These are phyloP conservation scores for Tinamus major DNA, from an alignment of 2,797 vertebrate species.

Conservation along the genomic window DNA sequence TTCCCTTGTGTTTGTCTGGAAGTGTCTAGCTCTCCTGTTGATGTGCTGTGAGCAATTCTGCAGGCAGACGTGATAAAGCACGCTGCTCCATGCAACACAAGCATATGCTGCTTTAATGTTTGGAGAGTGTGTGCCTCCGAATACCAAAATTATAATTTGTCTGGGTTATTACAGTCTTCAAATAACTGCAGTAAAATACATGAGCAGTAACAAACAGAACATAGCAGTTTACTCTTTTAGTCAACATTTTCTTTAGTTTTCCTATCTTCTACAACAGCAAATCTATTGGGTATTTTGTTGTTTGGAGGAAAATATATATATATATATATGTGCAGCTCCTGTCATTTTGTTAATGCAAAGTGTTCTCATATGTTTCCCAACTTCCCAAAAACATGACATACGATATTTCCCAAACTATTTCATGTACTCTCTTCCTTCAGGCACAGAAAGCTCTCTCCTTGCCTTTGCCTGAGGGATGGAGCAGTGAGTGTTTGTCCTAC, in stretches of 20 bases:
- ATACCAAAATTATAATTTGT: slow-evolving; percentile 20
- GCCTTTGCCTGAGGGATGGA: neutral
- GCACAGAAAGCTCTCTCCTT: neutral
- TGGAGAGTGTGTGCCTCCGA: neutral
- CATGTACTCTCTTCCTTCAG: neutral
- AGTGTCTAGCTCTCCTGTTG: neutral
- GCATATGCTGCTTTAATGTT: neutral
- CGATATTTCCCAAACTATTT: neutral
- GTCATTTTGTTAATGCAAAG: neutral
- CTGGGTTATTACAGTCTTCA: neutral
- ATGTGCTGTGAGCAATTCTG: neutral
- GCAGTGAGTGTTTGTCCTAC: neutral
- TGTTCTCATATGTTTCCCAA: neutral
- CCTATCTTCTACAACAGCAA: neutral
- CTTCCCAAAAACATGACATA: neutral
- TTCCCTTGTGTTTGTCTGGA: neutral
- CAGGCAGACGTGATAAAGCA: neutral
- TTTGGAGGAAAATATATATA: no score
- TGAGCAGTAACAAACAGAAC: neutral
- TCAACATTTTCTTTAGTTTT: neutral
- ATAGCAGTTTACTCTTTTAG: neutral
- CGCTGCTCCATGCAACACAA: neutral
- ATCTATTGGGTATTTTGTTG: neutral
- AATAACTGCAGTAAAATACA: neutral
- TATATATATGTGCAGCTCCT: neutral